Evolutionary conservation across 1,140 invertebrate genomes (phyloP).

Genomic region (Marisa cornuarietis): DNA sequence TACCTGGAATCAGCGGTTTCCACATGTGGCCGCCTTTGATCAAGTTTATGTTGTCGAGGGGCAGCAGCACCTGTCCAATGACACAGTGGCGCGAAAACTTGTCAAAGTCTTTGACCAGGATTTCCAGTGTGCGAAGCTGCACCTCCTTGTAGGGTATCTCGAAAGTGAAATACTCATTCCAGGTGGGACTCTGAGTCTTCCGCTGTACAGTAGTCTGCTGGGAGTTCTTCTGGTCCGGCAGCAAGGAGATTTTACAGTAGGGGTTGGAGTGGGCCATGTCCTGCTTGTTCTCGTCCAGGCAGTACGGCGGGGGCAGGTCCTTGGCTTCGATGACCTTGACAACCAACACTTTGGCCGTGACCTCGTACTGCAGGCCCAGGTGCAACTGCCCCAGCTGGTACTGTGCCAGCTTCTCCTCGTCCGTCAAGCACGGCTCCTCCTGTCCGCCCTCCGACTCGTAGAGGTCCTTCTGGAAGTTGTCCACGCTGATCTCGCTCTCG

Average conservation of each 20-base stretch:
- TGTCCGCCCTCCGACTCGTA: slow-evolving; percentile 54
- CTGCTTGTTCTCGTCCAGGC: slow-evolving; percentile 61
- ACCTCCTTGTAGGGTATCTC: slow-evolving; percentile 60
- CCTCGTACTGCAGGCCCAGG: slow-evolving; percentile 65
- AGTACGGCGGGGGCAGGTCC: slow-evolving; percentile 63
- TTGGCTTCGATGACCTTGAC: slow-evolving; percentile 66
- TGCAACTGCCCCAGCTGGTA: slow-evolving; percentile 65
- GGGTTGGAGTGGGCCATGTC: slow-evolving; percentile 67
- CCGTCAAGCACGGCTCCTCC: slow-evolving; percentile 55
- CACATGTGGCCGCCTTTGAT: slow-evolving; percentile 68
- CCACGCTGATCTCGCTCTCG: slow-evolving; percentile 62
- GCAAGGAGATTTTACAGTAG: slow-evolving; percentile 62
- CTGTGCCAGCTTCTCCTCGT: slow-evolving; percentile 61
- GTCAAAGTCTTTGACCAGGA: slow-evolving; percentile 65
- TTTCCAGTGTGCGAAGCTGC: slow-evolving; percentile 56
- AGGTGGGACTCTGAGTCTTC: slow-evolving; percentile 61
- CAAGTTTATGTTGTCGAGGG: slow-evolving; percentile 56
- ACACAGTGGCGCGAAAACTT: slow-evolving; percentile 63
- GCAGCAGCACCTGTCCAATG: slow-evolving; percentile 60
- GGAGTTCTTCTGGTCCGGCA: slow-evolving; percentile 61
- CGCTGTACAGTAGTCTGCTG: slow-evolving; percentile 63
- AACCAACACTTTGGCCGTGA: slow-evolving; percentile 52
- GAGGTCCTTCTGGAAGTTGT: slow-evolving; percentile 62
- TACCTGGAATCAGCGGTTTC: slow-evolving; percentile 65
- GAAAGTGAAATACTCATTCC: slow-evolving; percentile 64